These are phyloP conservation scores for Danio kyathit DNA, from an alignment of 2,797 vertebrate genomes.

Conservation along the genomic window DNA sequence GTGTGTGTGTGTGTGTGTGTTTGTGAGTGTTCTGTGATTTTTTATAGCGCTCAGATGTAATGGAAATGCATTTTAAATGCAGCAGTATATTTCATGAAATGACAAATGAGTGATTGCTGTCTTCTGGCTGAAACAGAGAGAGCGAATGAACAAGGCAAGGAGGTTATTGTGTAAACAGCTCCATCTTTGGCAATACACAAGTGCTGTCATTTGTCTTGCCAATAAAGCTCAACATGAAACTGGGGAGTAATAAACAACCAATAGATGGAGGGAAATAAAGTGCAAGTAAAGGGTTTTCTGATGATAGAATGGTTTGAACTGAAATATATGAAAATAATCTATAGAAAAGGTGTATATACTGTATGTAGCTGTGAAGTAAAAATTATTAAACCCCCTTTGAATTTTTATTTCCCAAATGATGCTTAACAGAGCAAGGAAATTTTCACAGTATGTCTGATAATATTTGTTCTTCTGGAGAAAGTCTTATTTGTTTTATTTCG, in stretches of 20 bases:
- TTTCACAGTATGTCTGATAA: too few species aligned
- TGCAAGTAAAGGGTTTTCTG: background rate
- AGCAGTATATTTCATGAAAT: conserved; percentile 12
- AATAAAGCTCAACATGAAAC: background rate
- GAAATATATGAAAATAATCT: too few species aligned
- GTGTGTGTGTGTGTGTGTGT: background rate
- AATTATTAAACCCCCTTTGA: too few species aligned
- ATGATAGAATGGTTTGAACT: background rate
- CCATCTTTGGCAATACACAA: conserved; percentile 13
- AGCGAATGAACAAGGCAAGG: background rate
- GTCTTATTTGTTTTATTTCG: too few species aligned
- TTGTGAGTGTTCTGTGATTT: background rate
- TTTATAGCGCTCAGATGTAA: conserved; percentile 27
- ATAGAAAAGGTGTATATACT: too few species aligned
- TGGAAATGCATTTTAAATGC: conserved; percentile 41
- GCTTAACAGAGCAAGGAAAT: too few species aligned
- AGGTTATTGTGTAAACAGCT: conserved; percentile 12
- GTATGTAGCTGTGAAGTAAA: too few species aligned
- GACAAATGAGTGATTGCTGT: conserved; percentile 15
- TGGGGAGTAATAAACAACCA: background rate
- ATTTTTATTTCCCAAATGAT: too few species aligned
- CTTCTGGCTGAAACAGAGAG: conserved; percentile 8
- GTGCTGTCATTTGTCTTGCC: background rate
- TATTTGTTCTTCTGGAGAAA: too few species aligned
- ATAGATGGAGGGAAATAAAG: background rate